Percentiles rank a stretch among this genome's conserved stretches.
Conservation (phyloP, 2,797 vertebrate species). For the Cichlasoma orientale region DNA sequence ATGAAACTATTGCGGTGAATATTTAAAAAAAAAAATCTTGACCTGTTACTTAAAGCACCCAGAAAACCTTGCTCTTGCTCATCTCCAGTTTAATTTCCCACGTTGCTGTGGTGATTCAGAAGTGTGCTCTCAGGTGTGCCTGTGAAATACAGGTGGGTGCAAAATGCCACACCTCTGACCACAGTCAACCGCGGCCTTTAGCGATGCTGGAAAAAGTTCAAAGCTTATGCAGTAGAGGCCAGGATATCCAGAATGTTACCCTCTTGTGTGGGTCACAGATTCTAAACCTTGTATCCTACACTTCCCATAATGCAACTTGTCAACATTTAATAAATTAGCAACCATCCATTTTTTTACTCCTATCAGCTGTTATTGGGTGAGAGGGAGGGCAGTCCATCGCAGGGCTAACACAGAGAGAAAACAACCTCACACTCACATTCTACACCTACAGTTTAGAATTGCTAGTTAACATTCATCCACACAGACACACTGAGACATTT, state of each 20-base stretch:
- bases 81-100: background rate
- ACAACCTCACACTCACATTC: background rate
- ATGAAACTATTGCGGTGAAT: background rate
- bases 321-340: background rate
- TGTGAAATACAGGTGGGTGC: background rate
- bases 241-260: background rate
- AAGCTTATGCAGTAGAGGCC: background rate
- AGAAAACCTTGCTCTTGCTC: background rate
- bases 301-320: background rate
- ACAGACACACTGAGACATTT: background rate
- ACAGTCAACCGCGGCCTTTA: background rate
- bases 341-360: background rate
- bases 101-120: background rate
- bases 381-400: background rate
- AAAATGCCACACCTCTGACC: background rate
- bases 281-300: background rate
- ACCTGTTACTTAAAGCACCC: background rate
- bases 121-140: background rate
- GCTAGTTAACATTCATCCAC: background rate
- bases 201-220: background rate
- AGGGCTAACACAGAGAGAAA: background rate
- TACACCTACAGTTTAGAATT: background rate
- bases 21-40: background rate
- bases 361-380: background rate
- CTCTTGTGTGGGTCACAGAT: background rate